Conservation (phyloP, 2,113 vertebrate genomes). For the Pseudorectes ferrugineus region DNA sequence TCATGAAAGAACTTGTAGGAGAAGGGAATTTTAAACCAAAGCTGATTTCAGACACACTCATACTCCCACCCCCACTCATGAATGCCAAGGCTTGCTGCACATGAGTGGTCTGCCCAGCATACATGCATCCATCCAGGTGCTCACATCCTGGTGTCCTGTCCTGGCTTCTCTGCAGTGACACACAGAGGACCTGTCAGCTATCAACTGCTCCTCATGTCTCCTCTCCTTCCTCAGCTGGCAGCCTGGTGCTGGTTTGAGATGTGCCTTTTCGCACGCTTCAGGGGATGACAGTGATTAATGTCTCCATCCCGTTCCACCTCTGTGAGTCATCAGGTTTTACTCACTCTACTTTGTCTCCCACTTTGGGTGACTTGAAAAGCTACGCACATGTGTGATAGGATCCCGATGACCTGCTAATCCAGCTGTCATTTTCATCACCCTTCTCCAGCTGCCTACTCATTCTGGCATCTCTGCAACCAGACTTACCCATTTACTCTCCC, state of each 20-base stretch:
- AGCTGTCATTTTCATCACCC: not conserved
- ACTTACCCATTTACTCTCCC: not conserved
- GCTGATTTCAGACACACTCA: not conserved
- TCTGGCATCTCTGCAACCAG: not conserved
- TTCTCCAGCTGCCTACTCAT: not conserved
- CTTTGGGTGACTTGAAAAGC: not conserved
- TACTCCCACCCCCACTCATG: not conserved
- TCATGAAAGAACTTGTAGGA: not conserved
- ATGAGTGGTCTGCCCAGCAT: not conserved
- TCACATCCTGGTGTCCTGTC: not conserved
- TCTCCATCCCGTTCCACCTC: not conserved
- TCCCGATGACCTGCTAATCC: not conserved
- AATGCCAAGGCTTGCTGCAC: not conserved
- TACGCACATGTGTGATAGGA: not conserved
- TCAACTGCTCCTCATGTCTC: not conserved
- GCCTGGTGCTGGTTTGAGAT: not conserved
- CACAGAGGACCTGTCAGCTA: not conserved
- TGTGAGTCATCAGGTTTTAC: not conserved
- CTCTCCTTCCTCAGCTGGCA: not conserved
- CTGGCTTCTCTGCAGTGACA: not conserved
- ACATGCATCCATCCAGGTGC: not conserved
- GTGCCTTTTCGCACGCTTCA: not conserved
- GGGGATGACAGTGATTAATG: not conserved
- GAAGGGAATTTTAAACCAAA: not conserved
- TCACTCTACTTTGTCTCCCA: not conserved